phyloP scores from a whole-genome alignment of 2,113 vertebrate species.

The Hippocampus comes region DNA sequence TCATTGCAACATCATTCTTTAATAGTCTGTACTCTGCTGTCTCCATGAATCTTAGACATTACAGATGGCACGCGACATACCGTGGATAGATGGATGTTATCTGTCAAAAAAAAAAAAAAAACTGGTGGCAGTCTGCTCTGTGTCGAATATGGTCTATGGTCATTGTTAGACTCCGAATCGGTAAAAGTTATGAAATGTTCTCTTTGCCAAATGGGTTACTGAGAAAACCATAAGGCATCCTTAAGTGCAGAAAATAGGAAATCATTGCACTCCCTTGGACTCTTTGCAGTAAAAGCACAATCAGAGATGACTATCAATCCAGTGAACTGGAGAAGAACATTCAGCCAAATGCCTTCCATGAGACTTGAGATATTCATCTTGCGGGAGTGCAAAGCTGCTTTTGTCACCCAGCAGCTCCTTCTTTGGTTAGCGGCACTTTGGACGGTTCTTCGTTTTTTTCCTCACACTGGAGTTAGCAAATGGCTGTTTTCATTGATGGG shows the following conservation, averaged over 20 bases:
- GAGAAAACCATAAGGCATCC: slow-evolving; percentile 37
- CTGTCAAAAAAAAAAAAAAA: too few relatives aligned
- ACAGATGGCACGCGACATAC: not conserved
- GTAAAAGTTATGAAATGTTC: slow-evolving; percentile 6
- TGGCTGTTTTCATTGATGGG: not conserved
- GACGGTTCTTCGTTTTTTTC: slow-evolving; percentile 23
- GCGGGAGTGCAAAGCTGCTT: slow-evolving; percentile 15
- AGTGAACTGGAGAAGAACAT: slow-evolving; percentile 69
- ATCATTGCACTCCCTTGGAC: slow-evolving; percentile 51
- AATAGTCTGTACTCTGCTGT: not conserved
- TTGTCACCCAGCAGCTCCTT: slow-evolving; percentile 58
- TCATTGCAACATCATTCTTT: not conserved
- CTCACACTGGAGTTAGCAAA: not conserved
- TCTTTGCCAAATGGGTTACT: slow-evolving; percentile 32
- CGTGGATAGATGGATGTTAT: not conserved
- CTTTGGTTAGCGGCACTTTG: slow-evolving; percentile 44
- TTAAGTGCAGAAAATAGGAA: slow-evolving; percentile 44
- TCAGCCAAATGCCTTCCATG: slow-evolving; percentile 66
- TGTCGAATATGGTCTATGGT: not conserved
- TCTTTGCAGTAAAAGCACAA: slow-evolving; percentile 57
- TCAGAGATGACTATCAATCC: slow-evolving; percentile 68
- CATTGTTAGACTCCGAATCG: not conserved
- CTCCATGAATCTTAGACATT: not conserved
- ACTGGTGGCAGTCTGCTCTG: not conserved
- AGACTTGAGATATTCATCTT: slow-evolving; percentile 48